Evolutionary conservation across 2,113 vertebrate species (phyloP).

Genomic region (Rhombomys opimus): DNA sequence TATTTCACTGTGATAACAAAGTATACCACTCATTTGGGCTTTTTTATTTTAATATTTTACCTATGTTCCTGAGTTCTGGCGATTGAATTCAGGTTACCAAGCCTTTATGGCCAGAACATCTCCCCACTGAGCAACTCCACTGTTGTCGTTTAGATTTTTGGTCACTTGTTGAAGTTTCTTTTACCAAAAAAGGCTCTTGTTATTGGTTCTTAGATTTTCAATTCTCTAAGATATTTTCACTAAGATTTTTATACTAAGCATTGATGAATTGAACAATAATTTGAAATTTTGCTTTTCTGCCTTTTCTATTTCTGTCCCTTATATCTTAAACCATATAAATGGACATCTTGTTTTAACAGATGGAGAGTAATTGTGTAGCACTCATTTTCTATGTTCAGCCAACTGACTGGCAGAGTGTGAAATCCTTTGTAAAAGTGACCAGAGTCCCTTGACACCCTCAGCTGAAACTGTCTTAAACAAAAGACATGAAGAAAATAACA

Average conservation of each 20-base stretch:
- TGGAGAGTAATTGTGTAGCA: not conserved
- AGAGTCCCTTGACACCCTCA: not conserved
- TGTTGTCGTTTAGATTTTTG: not conserved
- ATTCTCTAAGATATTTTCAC: not conserved
- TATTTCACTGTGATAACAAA: not conserved
- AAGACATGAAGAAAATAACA: not conserved
- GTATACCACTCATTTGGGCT: not conserved
- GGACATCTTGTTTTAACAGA: not conserved
- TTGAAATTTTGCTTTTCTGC: not conserved
- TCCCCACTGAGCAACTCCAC: not conserved
- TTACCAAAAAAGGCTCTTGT: not conserved
- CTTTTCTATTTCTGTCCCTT: not conserved
- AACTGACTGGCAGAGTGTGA: not conserved
- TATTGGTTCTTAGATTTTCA: not conserved
- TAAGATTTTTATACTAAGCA: not conserved
- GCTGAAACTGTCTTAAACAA: not conserved
- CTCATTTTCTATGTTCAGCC: not conserved
- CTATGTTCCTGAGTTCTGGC: not conserved
- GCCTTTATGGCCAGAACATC: not conserved
- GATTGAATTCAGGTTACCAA: not conserved
- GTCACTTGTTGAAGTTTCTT: not conserved
- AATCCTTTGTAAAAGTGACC: not conserved
- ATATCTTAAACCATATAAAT: not conserved
- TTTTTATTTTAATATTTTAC: not conserved
- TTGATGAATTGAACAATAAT: not conserved